These are phyloP conservation scores for Erannis defoliaria DNA, from an alignment of 2,888 invertebrate genomes.

Conservation along the genomic window DNA sequence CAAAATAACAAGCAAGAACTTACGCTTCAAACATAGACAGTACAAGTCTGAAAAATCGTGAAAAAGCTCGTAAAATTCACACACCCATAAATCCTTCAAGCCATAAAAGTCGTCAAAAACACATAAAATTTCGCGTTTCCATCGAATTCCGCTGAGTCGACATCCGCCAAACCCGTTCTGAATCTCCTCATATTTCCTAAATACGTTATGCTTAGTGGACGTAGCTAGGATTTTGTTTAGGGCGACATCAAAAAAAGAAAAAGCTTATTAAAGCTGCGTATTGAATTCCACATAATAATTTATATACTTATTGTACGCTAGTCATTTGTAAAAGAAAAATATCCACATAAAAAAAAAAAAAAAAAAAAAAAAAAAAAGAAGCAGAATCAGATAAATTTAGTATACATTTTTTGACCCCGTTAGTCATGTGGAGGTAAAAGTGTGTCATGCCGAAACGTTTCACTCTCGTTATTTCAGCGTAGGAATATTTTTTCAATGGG, in stretches of 20 bases:
- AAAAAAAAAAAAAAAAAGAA: no score
- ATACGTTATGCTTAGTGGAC: conserved; percentile 18
- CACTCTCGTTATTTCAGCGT: no score
- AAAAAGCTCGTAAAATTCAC: conserved; percentile 26
- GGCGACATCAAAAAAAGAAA: not conserved
- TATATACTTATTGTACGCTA: no score
- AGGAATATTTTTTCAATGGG: no score
- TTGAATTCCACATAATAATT: no score
- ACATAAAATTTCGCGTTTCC: conserved; percentile 34
- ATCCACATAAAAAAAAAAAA: no score
- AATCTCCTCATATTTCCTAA: conserved; percentile 27
- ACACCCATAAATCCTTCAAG: conserved; percentile 27
- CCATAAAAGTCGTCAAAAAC: conserved; percentile 36
- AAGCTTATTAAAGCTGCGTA: not conserved
- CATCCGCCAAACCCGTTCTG: conserved; percentile 20
- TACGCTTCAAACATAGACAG: conserved; percentile 1
- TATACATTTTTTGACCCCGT: no score
- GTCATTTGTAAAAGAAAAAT: no score
- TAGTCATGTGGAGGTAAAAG: no score
- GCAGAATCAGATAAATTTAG: no score
- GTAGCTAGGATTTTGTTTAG: not conserved
- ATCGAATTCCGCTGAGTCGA: conserved; percentile 28
- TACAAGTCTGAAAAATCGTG: conserved; percentile 16
- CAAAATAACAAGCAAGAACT: not conserved
- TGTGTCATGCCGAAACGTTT: no score